Evolutionary conservation across 2,113 vertebrate genomes (phyloP).

Genomic region (Carassius gibelio): DNA sequence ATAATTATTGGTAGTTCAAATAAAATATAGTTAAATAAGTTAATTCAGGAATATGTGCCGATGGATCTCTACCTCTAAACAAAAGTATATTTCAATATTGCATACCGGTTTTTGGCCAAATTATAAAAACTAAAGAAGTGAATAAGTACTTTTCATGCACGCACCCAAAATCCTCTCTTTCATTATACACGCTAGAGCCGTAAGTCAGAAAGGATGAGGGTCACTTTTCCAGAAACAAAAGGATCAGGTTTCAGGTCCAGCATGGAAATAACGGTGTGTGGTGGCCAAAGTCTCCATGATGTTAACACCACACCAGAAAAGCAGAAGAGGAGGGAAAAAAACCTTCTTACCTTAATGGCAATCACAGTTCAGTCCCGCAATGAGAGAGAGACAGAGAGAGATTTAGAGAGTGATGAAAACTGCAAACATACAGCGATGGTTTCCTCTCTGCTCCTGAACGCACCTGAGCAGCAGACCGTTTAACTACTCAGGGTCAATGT

Average conservation of each 20-base stretch:
- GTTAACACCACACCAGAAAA: slow-evolving; percentile 44
- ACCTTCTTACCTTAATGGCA: slow-evolving; percentile 57
- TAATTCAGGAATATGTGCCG: not conserved
- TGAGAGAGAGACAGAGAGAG: slow-evolving; percentile 44
- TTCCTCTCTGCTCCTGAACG: slow-evolving; percentile 42
- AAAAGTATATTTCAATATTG: not conserved
- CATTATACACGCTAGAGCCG: not conserved
- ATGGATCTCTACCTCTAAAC: not conserved
- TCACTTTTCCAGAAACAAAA: slow-evolving; percentile 40
- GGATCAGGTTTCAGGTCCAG: slow-evolving; percentile 18
- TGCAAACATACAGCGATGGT: slow-evolving; percentile 31
- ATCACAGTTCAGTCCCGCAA: slow-evolving; percentile 64
- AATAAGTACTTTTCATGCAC: not conserved
- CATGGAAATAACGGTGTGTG: slow-evolving; percentile 26
- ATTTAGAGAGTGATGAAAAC: slow-evolving; percentile 46
- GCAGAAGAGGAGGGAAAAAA: slow-evolving; percentile 45
- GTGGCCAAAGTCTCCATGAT: slow-evolving; percentile 17
- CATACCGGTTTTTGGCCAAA: not conserved
- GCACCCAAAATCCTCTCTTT: not conserved
- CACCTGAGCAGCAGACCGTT: slow-evolving; percentile 63
- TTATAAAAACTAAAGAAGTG: not conserved
- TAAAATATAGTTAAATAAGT: not conserved
- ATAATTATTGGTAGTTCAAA: not conserved
- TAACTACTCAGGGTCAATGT: slow-evolving; percentile 54
- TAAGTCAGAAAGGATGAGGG: slow-evolving; percentile 18